A percentile compares a stretch with the other conserved stretches of the same genome.
These are phyloP conservation scores for Nematopogon swammerdamellus DNA, from an alignment of 2,888 invertebrate species.

Conservation along the genomic window DNA sequence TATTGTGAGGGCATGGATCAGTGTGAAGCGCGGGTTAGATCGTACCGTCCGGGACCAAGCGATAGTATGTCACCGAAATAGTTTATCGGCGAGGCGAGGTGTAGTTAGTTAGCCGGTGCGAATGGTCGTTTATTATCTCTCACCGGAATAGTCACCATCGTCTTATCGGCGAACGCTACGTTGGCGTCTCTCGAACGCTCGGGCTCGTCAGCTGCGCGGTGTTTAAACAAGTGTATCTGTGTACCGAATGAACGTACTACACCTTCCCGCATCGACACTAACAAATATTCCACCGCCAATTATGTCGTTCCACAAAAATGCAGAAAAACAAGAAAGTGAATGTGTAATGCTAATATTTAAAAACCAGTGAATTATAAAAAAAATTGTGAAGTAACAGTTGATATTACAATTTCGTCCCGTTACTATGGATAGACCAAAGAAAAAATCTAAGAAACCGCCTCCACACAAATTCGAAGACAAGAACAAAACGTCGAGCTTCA, in stretches of 20 bases:
- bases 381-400: no score
- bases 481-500: constrained; percentile 25
- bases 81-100: neutral
- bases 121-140: neutral
- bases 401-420: no score
- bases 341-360: no score
- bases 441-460: constrained; percentile 34
- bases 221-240: constrained; percentile 4
- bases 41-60: neutral
- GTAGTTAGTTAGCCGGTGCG: neutral
- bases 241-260: no score
- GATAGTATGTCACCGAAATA: neutral
- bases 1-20: neutral
- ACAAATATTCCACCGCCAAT: no score
- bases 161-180: neutral
- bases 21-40: neutral
- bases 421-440: constrained; percentile 35
- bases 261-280: no score
- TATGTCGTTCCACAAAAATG: no score
- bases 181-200: neutral
- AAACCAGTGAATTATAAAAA: no score
- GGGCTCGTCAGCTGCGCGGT: neutral
- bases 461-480: constrained; percentile 24
- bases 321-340: no score
- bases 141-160: neutral